Base-by-base conservation (phyloP, 2,113 vertebrate species). In the Mugil cephalus region DNA sequence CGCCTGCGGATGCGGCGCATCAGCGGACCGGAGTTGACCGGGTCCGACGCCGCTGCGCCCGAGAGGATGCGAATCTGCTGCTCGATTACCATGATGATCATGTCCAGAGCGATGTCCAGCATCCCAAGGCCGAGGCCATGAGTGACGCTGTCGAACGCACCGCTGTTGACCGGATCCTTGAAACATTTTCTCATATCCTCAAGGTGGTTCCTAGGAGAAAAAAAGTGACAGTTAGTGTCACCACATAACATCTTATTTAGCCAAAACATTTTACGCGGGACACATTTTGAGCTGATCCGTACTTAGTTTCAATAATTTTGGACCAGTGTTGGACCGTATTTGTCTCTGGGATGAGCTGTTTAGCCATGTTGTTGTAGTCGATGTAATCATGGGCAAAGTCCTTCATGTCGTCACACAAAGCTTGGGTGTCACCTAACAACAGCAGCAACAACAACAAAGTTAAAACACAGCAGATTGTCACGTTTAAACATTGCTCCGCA, bases 311-410 rank as follows among this genome's bases (percentile, higher is more conserved):
- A 52, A 95, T 95, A 11, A 95, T 93, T 83, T 95, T 95, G 74
- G 94, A 95, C 94, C 94, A 95, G 85, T 95, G 94, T 50, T 95
- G 94, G n/a, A 95, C 93, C 12, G 93, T 93, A 53, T 95, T 95
- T 0, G 80, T 93, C 51, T 93, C 89, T 0, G 94, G 94, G 74
- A 94, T 89, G 53, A 95, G 90, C 83, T 94, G 92, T 69, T 94
- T 94, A 0, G 93, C 93, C 89, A 95, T 93, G 79, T 92, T 93
- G 72, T 88, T 42, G 39, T 93, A 95, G 78, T 94, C 89, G 11
- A 95, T 89, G 75, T 94, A 95, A 77, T 95, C 93, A 4, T 93
- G 87, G 12, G 93, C 68, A 67, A 95, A 95, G 67, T 95, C 93
- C 73, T 91, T 95, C 93, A 95, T 91, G 40, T 95, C 94, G 0